Evolutionary conservation across 2,888 invertebrate genomes (phyloP).

Genomic region (Kryphioiulus occultus): DNA sequence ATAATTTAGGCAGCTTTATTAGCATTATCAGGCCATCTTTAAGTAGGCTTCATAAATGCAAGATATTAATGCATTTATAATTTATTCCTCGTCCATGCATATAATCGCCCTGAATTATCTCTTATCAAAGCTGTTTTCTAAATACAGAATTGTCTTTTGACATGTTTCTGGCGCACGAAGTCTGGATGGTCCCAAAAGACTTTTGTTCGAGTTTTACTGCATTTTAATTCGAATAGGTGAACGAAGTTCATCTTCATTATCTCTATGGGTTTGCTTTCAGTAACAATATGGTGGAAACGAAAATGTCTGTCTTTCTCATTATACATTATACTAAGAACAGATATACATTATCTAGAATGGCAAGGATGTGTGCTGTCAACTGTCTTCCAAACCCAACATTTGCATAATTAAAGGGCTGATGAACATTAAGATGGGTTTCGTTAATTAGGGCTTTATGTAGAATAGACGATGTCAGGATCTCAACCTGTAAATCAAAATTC

Average conservation of each 20-base stretch:
- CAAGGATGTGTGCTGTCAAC: background rate
- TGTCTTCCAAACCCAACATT: background rate
- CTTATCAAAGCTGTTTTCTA: constrained; percentile 5
- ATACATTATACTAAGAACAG: no score
- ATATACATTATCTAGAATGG: background rate
- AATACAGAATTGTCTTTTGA: background rate
- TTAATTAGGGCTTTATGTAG: background rate
- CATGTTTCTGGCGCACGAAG: background rate
- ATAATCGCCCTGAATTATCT: background rate
- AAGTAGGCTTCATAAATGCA: background rate
- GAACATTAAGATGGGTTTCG: background rate
- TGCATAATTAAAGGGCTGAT: background rate
- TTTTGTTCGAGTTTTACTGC: background rate
- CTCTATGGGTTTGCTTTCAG: background rate
- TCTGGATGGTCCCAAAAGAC: background rate
- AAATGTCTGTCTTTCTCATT: no score
- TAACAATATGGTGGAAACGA: background rate
- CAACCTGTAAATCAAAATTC: no score
- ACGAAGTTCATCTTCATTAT: background rate
- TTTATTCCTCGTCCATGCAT: background rate
- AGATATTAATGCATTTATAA: background rate
- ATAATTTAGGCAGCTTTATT: background rate
- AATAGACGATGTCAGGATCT: no score
- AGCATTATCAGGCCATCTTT: background rate
- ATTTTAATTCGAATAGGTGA: background rate